Conservation (phyloP, 2,113 vertebrate species). For the Sapayoa aenigma region DNA sequence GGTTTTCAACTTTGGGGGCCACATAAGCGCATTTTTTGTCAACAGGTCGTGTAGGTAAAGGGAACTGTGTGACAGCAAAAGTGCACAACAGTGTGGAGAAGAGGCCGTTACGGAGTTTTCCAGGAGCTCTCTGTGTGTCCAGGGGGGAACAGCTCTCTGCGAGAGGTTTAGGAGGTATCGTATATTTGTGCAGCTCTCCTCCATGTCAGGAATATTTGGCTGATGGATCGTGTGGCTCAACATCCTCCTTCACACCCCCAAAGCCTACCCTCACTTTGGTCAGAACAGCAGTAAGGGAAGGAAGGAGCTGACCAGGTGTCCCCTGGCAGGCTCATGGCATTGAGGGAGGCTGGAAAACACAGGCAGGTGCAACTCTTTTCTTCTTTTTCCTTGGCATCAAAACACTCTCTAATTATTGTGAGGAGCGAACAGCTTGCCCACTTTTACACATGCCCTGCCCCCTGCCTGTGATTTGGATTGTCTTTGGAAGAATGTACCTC, state of each 20-base stretch:
- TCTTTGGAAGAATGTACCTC: slow-evolving; percentile 12
- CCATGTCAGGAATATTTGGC: background rate
- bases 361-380: slow-evolving; percentile 37
- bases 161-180: background rate
- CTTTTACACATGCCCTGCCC: slow-evolving; percentile 59
- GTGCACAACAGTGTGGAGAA: background rate
- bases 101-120: background rate
- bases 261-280: background rate
- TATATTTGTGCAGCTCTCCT: background rate
- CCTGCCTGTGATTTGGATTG: slow-evolving; percentile 56
- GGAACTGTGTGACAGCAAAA: background rate
- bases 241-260: background rate
- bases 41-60: background rate
- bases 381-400: slow-evolving; percentile 11
- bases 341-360: background rate
- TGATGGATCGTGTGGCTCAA: background rate
- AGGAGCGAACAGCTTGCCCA: slow-evolving; percentile 53
- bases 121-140: background rate
- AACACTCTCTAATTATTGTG: slow-evolving; percentile 31
- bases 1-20: background rate
- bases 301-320: background rate
- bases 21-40: background rate
- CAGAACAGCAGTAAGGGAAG: background rate
- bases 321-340: background rate
- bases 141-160: background rate